phyloP scores from a whole-genome alignment of 2,113 vertebrate species.

The Cromileptes altivelis region DNA sequence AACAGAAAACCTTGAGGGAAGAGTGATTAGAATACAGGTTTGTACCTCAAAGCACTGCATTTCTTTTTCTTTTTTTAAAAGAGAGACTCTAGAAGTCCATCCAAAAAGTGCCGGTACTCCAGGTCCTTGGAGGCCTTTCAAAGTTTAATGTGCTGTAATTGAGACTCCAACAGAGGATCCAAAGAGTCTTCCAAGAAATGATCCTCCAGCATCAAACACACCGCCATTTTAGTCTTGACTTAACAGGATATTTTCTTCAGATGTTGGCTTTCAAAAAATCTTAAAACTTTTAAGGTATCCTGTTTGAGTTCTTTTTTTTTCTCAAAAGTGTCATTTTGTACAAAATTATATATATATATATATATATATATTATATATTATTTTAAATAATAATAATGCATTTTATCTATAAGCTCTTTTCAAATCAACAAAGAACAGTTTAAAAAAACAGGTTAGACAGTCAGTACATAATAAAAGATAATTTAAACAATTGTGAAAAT shows the following conservation, averaged over 20 bases:
- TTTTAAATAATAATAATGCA: too few relatives aligned
- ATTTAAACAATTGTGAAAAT: too few relatives aligned
- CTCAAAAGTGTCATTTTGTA: not conserved
- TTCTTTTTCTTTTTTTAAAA: conserved; percentile 16
- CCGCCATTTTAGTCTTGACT: conserved; percentile 1
- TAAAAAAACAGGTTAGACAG: too few relatives aligned
- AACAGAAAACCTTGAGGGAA: conserved; percentile 68
- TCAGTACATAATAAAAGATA: too few relatives aligned
- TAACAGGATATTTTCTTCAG: conserved; percentile 22
- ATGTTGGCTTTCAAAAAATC: not conserved
- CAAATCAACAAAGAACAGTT: too few relatives aligned
- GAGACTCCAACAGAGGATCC: conserved; percentile 45
- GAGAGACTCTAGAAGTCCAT: conserved; percentile 52
- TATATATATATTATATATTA: too few relatives aligned
- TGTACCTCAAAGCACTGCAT: conserved; percentile 59
- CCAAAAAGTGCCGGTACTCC: conserved; percentile 56
- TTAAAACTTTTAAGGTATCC: not conserved
- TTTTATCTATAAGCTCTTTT: too few relatives aligned
- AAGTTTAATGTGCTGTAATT: conserved; percentile 64
- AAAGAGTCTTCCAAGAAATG: conserved; percentile 55
- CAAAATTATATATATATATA: too few relatives aligned
- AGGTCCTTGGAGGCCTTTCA: conserved; percentile 65
- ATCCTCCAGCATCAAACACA: conserved; percentile 35
- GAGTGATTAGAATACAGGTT: conserved; percentile 67
- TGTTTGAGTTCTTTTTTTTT: not conserved